These are phyloP conservation scores for Orgyia antiqua DNA, from an alignment of 2,888 invertebrate species.

Conservation along the genomic window DNA sequence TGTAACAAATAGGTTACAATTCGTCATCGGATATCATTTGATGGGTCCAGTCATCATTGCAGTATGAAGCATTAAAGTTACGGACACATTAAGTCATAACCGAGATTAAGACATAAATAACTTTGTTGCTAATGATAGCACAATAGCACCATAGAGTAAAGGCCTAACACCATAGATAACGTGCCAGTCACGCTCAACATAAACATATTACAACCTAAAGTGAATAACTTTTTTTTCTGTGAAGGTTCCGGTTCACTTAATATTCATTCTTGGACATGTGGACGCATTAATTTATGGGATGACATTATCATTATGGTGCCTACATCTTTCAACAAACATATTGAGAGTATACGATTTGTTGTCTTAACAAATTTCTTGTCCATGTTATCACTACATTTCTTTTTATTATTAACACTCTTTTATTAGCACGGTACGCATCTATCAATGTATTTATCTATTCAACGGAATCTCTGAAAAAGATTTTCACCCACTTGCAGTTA, in stretches of 20 bases:
- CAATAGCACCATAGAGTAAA: slow-evolving; percentile 31
- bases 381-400: too few species aligned
- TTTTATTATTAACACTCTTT: too few species aligned
- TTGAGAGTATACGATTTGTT: too few species aligned
- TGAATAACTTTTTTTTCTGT: slow-evolving; percentile 44
- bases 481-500: too few species aligned
- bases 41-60: slow-evolving; percentile 40
- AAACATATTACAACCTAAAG: slow-evolving; percentile 37
- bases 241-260: slow-evolving; percentile 34
- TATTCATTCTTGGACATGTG: slow-evolving; percentile 40
- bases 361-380: too few species aligned
- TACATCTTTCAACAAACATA: too few species aligned
- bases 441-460: too few species aligned
- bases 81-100: too few species aligned
- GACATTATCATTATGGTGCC: slow-evolving; percentile 19
- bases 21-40: slow-evolving; percentile 3
- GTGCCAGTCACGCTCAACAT: slow-evolving; percentile 58
- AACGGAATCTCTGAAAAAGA: too few species aligned
- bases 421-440: too few species aligned
- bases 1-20: background rate
- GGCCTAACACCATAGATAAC: slow-evolving; percentile 58
- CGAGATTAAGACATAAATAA: slow-evolving; percentile 73
- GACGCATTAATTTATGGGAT: slow-evolving; percentile 47
- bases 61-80: slow-evolving; percentile 32
- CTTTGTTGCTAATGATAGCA: slow-evolving; percentile 47